Conservation (phyloP, 2,113 vertebrate species). For the Baryphthengus martii region DNA sequence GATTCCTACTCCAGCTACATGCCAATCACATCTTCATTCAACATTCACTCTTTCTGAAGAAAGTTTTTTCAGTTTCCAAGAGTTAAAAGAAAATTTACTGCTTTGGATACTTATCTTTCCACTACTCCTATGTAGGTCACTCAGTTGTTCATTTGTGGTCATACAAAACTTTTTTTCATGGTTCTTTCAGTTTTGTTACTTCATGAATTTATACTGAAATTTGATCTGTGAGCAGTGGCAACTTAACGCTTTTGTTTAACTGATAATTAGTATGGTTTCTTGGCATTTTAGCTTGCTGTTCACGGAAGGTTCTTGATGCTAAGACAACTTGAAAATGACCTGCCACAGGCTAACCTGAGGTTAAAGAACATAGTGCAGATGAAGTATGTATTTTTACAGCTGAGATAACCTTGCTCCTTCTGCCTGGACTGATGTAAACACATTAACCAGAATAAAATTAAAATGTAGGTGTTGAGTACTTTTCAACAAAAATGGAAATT, state of each 20-base stretch:
- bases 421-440: not conserved
- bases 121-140: not conserved
- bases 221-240: not conserved
- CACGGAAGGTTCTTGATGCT: not conserved
- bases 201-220: not conserved
- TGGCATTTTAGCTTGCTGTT: not conserved
- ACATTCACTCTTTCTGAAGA: not conserved
- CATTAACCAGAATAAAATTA: not conserved
- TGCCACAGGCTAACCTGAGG: not conserved
- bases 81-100: not conserved
- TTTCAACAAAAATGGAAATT: not conserved
- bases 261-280: not conserved
- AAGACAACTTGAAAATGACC: not conserved
- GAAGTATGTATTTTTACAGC: not conserved
- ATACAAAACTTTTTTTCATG: not conserved
- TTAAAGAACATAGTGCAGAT: not conserved
- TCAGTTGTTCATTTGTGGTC: not conserved
- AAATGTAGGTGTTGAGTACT: not conserved
- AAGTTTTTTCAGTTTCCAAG: not conserved
- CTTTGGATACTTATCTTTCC: not conserved
- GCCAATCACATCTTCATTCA: not conserved
- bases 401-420: not conserved
- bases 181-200: not conserved
- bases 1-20: not conserved
- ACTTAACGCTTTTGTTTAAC: not conserved